phyloP scores from a whole-genome alignment of 2,797 vertebrate genomes.

The Tangara arthus region DNA sequence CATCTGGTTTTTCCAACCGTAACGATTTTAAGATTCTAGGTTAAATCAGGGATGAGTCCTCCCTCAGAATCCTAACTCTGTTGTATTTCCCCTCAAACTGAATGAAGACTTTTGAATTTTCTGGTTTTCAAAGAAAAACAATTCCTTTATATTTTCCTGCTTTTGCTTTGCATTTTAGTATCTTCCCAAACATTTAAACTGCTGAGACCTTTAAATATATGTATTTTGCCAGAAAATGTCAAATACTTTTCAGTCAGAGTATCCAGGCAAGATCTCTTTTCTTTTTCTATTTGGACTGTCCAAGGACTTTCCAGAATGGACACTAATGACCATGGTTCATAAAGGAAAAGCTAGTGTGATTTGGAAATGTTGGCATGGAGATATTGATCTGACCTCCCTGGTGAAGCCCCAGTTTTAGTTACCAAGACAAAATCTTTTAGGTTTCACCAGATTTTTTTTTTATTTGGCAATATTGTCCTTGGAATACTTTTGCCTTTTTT shows the following conservation, averaged over 20 bases:
- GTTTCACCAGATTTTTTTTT: not conserved
- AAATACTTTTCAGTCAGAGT: not conserved
- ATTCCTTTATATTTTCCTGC: not conserved
- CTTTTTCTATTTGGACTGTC: not conserved
- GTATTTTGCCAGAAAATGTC: not conserved
- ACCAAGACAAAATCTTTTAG: not conserved
- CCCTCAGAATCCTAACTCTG: not conserved
- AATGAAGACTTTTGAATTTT: not conserved
- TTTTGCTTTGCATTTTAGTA: not conserved
- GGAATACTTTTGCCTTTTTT: not conserved
- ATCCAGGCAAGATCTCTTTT: not conserved
- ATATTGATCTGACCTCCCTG: not conserved
- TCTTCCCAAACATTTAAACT: not conserved
- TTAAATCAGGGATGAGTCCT: not conserved
- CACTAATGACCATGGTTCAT: not conserved
- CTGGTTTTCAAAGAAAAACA: not conserved
- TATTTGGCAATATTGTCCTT: not conserved
- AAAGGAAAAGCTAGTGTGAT: not conserved
- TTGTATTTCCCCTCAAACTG: not conserved
- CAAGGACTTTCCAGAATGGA: not conserved
- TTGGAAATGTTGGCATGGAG: not conserved
- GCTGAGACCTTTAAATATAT: not conserved
- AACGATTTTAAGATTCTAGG: not conserved
- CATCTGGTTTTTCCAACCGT: not conserved
- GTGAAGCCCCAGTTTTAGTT: not conserved